phyloP scores from a whole-genome alignment of 2,888 invertebrate species.

The Macrosoma leucophasiata region DNA sequence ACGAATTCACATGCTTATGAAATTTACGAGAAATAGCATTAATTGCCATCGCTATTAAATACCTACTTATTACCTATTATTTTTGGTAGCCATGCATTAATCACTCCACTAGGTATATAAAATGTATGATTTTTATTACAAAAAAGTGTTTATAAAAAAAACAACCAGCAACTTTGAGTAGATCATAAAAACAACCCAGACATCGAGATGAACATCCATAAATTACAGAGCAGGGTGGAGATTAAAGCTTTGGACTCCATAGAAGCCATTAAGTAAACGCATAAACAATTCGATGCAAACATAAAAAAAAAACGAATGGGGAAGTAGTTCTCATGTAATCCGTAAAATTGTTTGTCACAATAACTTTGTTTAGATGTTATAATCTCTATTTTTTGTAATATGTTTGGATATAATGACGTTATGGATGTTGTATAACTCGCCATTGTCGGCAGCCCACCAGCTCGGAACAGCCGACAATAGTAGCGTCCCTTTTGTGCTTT shows the following conservation, averaged over 20 bases:
- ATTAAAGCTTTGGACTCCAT: constrained; percentile 36
- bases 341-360: constrained; percentile 51
- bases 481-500: constrained; percentile 43
- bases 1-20: too few relatives aligned
- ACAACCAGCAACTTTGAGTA: too few relatives aligned
- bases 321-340: constrained; percentile 46
- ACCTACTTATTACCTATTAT: too few relatives aligned
- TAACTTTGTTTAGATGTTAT: constrained; percentile 40
- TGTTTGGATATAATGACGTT: constrained; percentile 46
- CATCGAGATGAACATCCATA: too few relatives aligned
- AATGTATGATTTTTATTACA: too few relatives aligned
- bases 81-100: too few relatives aligned
- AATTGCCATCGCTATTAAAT: too few relatives aligned
- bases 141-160: too few relatives aligned
- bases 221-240: too few relatives aligned
- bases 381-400: constrained; percentile 46
- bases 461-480: constrained; percentile 44
- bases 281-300: constrained; percentile 27
- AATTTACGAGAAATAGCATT: too few relatives aligned
- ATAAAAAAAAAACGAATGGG: constrained; percentile 36
- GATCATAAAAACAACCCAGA: too few relatives aligned
- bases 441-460: constrained; percentile 47
- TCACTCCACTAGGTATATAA: too few relatives aligned
- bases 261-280: constrained; percentile 39
- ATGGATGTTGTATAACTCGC: constrained; percentile 55